Evolutionary conservation across 2,888 invertebrate genomes (phyloP).

Genomic region (Drosophila mayaguana): DNA sequence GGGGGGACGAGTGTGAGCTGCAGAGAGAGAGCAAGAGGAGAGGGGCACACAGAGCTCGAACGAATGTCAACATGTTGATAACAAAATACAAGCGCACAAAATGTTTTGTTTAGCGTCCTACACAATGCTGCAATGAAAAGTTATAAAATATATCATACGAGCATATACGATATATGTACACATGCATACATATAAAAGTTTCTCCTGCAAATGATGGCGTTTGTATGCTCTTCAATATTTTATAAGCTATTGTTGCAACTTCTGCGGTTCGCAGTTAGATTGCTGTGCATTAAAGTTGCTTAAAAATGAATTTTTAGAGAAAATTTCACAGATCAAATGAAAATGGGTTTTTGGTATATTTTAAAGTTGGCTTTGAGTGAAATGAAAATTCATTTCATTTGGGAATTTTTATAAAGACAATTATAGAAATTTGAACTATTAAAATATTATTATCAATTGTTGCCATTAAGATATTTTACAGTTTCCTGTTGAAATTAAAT

Average conservation of each 20-base stretch:
- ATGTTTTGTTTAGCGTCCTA: slow-evolving; percentile 44
- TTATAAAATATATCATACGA: not conserved
- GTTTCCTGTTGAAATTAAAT: too few species aligned
- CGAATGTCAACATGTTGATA: slow-evolving; percentile 79
- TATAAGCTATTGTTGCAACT: not conserved
- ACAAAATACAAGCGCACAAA: slow-evolving; percentile 61
- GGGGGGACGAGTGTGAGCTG: not conserved
- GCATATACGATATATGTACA: too few species aligned
- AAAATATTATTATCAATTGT: too few species aligned
- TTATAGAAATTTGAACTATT: too few species aligned
- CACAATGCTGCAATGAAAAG: slow-evolving; percentile 22
- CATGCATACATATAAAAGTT: not conserved
- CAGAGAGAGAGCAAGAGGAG: not conserved
- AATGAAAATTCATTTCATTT: not conserved
- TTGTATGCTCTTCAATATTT: slow-evolving; percentile 21
- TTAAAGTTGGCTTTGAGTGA: not conserved
- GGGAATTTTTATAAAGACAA: not conserved
- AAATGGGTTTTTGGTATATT: not conserved
- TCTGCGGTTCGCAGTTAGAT: not conserved
- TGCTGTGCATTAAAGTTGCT: too few species aligned
- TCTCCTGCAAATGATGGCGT: not conserved
- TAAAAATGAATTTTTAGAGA: not conserved
- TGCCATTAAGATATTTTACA: too few species aligned
- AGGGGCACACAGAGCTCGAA: slow-evolving; percentile 31
- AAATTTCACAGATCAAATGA: not conserved